Percentiles rank a stretch among this genome's conserved stretches.
Evolutionary conservation across 2,113 vertebrate genomes (phyloP).

Genomic region (Anser cygnoides): DNA sequence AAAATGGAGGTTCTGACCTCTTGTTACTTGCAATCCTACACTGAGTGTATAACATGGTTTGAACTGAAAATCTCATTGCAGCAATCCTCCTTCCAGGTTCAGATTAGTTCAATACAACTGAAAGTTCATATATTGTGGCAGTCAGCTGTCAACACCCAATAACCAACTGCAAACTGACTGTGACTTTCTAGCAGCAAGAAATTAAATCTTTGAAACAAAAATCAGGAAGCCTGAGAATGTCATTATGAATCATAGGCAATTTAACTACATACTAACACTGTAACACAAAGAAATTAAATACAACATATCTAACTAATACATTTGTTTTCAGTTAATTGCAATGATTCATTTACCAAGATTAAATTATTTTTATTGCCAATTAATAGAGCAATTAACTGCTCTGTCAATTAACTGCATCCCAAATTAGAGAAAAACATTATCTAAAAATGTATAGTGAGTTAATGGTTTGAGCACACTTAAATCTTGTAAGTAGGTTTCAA

Average conservation of each 20-base stretch:
- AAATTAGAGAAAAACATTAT: not conserved
- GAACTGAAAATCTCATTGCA: constrained; percentile 29
- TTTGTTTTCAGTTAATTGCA: not conserved
- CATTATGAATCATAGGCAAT: not conserved
- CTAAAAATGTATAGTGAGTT: not conserved
- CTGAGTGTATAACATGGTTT: not conserved
- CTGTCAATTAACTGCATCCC: not conserved
- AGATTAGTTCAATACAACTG: constrained; percentile 6
- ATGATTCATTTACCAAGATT: not conserved
- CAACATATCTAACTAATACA: not conserved
- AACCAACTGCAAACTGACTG: constrained; percentile 21
- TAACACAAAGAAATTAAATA: not conserved
- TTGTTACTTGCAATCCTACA: constrained; percentile 32
- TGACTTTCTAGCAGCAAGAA: constrained; percentile 28
- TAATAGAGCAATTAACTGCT: constrained; percentile 1
- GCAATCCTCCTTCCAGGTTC: not conserved
- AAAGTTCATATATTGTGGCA: constrained; percentile 19
- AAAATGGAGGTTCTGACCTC: constrained; percentile 59
- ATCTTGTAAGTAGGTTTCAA: not conserved
- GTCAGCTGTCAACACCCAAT: constrained; percentile 20
- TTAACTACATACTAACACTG: not conserved
- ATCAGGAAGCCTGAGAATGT: not conserved
- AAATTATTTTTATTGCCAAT: not conserved
- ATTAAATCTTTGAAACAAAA: constrained; percentile 28
- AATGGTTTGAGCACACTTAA: not conserved